Evolutionary conservation across 2,797 vertebrate species (phyloP), one percentile per base, ranked within the genome.

Genomic region (Garrulus glandarius): DNA sequence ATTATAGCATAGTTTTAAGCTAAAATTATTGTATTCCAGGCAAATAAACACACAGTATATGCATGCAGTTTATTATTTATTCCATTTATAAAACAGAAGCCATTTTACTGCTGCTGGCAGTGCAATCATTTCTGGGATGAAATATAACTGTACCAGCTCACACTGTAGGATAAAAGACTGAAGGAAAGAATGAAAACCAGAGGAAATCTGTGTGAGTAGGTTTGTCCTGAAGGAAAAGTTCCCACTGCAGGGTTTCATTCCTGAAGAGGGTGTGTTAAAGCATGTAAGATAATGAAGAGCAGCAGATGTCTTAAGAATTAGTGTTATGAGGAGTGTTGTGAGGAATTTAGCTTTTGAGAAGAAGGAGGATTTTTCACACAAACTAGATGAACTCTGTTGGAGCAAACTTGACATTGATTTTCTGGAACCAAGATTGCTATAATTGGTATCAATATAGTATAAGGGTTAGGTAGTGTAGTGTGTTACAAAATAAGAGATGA

Each of bases 261-360:
- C 95, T 95, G 49, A 91, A 79, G 47, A 89, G 95, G 96, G 93
- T 89, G 95, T 96, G 95, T 90, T 92, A 84, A 91, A 96, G 83
- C 83, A 93, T 60, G 77, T 15, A 34, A 63, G 88, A 93, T 71
- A 93, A 95, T 88, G 70, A 95, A 95, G 46, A 87, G 50, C 65
- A 86, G 67, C 95, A 94, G 86, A 93, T 95, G 86, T 91, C 78
- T 79, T 60, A 91, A 88, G 93, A 88, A 93, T 60, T 72, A 81
- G 55, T 87, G 70, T 72, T 84, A 95, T 74, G 85, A 37, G 80
- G 34, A 88, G 53, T 47, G 39, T 84, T 94, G 47, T 52, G 36
- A 79, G n/a, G 55, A 93, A 41, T 84, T 86, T 49, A 71, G 34
- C 70, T 93, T 91, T 55, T 69, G 55, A 90, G 57, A 75, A 55